Percentiles rank a stretch among this genome's conserved stretches.
phyloP scores from a whole-genome alignment of 2,113 vertebrate genomes.

The Notarius quadriscutis region DNA sequence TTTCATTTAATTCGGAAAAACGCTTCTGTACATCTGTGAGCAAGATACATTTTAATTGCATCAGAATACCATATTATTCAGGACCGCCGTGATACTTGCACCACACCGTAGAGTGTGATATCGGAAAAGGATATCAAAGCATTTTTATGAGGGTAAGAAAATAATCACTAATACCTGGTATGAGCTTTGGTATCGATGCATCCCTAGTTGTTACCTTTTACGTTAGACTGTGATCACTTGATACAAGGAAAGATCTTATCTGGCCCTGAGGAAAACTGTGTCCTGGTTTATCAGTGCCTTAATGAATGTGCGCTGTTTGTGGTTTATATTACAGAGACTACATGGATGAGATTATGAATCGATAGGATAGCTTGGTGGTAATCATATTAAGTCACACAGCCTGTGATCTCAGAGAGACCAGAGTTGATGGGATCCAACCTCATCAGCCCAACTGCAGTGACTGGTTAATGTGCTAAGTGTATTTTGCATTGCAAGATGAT shows the following conservation, averaged over 20 bases:
- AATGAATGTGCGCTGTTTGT: slow-evolving; percentile 44
- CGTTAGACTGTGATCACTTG: not conserved
- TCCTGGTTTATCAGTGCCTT: slow-evolving; percentile 40
- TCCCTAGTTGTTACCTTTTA: not conserved
- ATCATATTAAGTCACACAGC: slow-evolving; percentile 55
- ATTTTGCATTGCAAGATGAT: not conserved
- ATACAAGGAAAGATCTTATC: slow-evolving; percentile 26
- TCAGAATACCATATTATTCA: not conserved
- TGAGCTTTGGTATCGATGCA: not conserved
- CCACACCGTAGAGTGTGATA: too few species aligned
- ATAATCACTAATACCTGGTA: not conserved
- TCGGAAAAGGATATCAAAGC: not conserved
- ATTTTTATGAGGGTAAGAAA: not conserved
- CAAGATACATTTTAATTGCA: not conserved
- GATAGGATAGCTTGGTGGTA: slow-evolving; percentile 57
- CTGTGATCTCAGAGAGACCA: slow-evolving; percentile 44
- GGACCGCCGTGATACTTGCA: not conserved
- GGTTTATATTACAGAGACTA: slow-evolving; percentile 55
- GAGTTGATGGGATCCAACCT: not conserved
- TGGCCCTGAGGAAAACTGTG: not conserved
- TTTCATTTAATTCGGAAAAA: too few species aligned
- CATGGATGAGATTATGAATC: slow-evolving; percentile 57
- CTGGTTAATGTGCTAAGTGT: not conserved
- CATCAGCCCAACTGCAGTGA: not conserved
- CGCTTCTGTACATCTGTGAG: too few species aligned